Evolutionary conservation across 2,113 vertebrate genomes (phyloP).

Genomic region (Brienomyrus brachyistius): DNA sequence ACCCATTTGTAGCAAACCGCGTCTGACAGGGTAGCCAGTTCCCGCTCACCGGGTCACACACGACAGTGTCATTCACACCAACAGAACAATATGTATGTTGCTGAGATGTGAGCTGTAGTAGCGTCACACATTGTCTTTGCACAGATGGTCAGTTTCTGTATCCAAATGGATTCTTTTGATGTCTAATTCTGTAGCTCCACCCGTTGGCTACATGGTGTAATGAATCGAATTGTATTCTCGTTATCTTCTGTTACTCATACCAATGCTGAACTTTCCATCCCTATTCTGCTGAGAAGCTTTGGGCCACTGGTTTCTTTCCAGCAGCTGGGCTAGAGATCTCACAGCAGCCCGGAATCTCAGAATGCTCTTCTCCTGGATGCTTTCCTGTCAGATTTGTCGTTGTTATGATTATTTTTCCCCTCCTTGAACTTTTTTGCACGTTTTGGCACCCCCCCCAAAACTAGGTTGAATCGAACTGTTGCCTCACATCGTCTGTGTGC

Average conservation of each 20-base stretch:
- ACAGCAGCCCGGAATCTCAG: background rate
- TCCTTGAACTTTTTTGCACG: background rate
- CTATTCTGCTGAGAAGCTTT: background rate
- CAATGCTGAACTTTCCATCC: background rate
- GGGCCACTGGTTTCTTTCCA: background rate
- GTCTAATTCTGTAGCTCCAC: conserved; percentile 15
- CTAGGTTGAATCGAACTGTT: background rate
- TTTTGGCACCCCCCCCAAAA: background rate
- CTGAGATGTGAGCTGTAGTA: background rate
- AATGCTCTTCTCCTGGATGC: background rate
- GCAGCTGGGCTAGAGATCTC: background rate
- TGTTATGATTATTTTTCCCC: background rate
- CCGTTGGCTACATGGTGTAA: conserved; percentile 8
- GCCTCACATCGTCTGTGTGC: background rate
- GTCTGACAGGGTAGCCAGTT: background rate
- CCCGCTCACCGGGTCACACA: background rate
- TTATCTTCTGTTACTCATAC: background rate
- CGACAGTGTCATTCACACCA: background rate
- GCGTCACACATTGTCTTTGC: conserved; percentile 1
- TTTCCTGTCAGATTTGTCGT: background rate
- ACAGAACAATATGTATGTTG: background rate
- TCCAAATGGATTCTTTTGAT: background rate
- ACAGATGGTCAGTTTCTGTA: background rate
- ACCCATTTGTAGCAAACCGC: conserved; percentile 4
- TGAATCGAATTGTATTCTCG: background rate